Conservation (phyloP, 2,797 vertebrate genomes). For the Netta rufina region DNA sequence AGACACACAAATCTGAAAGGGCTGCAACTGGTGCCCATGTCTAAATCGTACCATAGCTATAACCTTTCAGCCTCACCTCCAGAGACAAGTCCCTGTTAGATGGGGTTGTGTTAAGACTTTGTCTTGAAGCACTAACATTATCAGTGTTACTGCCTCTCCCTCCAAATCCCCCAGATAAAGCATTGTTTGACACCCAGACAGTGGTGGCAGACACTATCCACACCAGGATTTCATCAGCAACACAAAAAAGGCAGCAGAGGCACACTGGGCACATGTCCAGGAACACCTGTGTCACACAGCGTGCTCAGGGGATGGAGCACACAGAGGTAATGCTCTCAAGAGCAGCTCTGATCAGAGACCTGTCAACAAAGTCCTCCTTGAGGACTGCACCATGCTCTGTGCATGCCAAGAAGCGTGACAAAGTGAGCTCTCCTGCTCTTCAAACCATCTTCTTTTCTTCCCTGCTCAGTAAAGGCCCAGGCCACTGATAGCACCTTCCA, state of each 20-base stretch:
- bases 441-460: background rate
- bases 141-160: background rate
- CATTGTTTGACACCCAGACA: fast-evolving
- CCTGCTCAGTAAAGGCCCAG: background rate
- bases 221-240: background rate
- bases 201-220: background rate
- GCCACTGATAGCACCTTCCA: background rate
- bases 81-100: fast-evolving
- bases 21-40: fast-evolving
- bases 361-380: background rate
- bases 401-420: fast-evolving
- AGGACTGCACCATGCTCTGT: background rate
- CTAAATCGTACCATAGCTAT: fast-evolving
- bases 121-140: background rate
- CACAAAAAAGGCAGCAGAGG: background rate
- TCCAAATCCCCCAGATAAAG: fast-evolving
- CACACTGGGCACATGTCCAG: background rate
- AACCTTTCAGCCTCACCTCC: background rate
- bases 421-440: background rate
- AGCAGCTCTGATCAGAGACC: background rate
- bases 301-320: background rate
- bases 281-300: background rate
- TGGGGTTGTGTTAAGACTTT: background rate
- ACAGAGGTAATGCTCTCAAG: background rate
- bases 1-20: fast-evolving